Evolutionary conservation across 2,888 invertebrate genomes (phyloP).

Genomic region (Electrophaes corylata): DNA sequence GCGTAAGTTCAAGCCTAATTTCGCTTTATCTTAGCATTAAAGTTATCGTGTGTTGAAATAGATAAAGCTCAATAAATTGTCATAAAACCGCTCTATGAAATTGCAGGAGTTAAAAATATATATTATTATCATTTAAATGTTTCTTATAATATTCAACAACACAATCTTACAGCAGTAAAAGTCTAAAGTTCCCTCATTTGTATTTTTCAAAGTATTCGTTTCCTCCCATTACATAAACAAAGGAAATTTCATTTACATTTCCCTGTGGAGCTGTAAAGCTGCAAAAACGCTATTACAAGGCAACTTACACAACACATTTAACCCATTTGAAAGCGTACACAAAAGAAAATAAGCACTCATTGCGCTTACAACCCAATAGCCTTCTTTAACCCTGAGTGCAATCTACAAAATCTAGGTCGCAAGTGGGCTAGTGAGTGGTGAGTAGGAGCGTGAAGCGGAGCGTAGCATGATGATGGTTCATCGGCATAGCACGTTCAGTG

Average conservation of each 20-base stretch:
- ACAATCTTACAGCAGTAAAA: not conserved
- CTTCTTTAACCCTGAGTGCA: conserved; percentile 41
- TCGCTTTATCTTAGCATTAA: too few species aligned
- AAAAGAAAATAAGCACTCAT: conserved; percentile 29
- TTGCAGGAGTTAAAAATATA: too few species aligned
- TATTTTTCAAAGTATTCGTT: conserved; percentile 24
- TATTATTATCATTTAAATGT: not conserved
- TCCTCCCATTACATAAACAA: conserved; percentile 24
- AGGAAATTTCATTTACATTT: conserved; percentile 29
- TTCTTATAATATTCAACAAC: not conserved
- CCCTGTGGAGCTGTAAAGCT: conserved; percentile 21
- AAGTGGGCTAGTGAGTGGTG: conserved; percentile 25
- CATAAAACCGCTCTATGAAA: too few species aligned
- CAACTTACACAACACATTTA: conserved; percentile 35
- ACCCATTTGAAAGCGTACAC: conserved; percentile 28
- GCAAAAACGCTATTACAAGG: conserved; percentile 33
- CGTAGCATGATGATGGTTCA: not conserved
- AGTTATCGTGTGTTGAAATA: too few species aligned
- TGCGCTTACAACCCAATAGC: conserved; percentile 31
- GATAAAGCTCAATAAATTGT: too few species aligned
- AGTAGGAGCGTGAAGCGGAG: conserved; percentile 10
- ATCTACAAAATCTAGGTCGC: conserved; percentile 42
- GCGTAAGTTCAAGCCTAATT: too few species aligned
- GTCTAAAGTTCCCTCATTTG: not conserved
- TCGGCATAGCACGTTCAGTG: conserved; percentile 6